phyloP scores from a whole-genome alignment of 2,113 vertebrate genomes.

The Pelodiscus sinensis region DNA sequence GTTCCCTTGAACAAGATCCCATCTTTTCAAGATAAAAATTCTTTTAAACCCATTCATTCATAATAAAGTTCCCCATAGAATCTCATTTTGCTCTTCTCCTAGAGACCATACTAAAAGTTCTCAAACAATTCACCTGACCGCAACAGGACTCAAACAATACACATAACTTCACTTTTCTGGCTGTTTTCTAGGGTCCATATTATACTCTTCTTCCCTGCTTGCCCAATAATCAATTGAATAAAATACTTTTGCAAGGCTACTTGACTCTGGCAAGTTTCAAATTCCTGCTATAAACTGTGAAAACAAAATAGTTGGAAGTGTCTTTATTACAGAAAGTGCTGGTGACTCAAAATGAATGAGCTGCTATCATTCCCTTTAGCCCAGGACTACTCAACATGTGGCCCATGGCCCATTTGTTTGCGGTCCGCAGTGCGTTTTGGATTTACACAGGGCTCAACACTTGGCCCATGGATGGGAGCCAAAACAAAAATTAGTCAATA shows the following conservation, averaged over 20 bases:
- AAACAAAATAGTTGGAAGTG: not conserved
- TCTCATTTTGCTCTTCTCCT: not conserved
- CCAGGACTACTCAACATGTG: too few relatives aligned
- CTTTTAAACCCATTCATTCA: not conserved
- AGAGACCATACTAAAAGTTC: rapidly evolving
- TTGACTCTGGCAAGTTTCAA: not conserved
- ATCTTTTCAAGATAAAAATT: not conserved
- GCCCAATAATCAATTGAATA: slow-evolving; percentile 15
- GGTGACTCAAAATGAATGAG: not conserved
- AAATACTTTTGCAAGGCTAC: not conserved
- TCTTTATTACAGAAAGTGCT: not conserved
- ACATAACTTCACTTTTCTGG: too few relatives aligned
- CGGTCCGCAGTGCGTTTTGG: too few relatives aligned
- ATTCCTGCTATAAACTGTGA: not conserved
- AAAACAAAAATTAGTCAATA: too few relatives aligned
- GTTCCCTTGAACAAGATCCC: not conserved
- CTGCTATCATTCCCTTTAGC: not conserved
- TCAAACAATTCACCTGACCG: not conserved
- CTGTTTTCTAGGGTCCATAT: not conserved
- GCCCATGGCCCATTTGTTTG: too few relatives aligned
- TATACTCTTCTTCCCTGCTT: not conserved
- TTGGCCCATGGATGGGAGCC: too few relatives aligned
- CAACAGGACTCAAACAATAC: not conserved
- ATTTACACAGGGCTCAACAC: too few relatives aligned
- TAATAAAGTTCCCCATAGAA: slow-evolving; percentile 21